Evolutionary conservation across 2,888 invertebrate species (phyloP), one percentile per base, ranked within the genome.

Genomic region (Dolomedes plantarius): DNA sequence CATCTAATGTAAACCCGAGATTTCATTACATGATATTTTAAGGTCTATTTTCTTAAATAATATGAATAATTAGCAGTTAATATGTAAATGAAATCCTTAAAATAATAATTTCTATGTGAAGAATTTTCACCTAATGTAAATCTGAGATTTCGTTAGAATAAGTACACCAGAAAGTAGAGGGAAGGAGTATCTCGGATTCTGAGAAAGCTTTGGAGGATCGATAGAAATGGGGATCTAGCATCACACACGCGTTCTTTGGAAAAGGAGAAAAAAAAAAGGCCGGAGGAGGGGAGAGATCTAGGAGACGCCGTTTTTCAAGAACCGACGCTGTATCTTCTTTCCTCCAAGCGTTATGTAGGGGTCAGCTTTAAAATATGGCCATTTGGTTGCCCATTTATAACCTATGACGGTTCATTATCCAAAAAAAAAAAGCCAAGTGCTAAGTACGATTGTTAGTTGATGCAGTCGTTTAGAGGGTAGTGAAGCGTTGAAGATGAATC

Each of bases 401-500:
- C 27, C 72, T 13, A n/a, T 72, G 72, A 50, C 50, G 72, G 72
- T 41, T 72, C 46, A 72, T 72, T 72, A 72, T 28, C 46, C 39
- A 56, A 56, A 56, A 46, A n/a, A 16, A 16, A n/a, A 56, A 6
- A n/a, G n/a, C n/a, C n/a, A n/a, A n/a, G n/a, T 56, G 23, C 2
- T 11, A 16, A 23, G 11, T 5, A 56, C 23, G 56, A 56, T 56
- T 56, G 23, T 23, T 16, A 23, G 23, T 13, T 3, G 23, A 56
- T 3, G 2, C 2, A 23, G 23, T 56, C 5, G 16, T 56, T 11
- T 23, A 2, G 13, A 9, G 46, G 2, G 2, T 23, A 56, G 56
- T 16, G 56, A 56, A 56, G 56, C 3, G 56, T 56, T 56, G 2
- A 56, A 56, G 16, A 23, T 23, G 56, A 56, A 56, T 7, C 1